A percentile compares a stretch with the other conserved stretches of the same genome.
Conservation (phyloP, 1,140 invertebrate species). For the Drosophila bifasciata region DNA sequence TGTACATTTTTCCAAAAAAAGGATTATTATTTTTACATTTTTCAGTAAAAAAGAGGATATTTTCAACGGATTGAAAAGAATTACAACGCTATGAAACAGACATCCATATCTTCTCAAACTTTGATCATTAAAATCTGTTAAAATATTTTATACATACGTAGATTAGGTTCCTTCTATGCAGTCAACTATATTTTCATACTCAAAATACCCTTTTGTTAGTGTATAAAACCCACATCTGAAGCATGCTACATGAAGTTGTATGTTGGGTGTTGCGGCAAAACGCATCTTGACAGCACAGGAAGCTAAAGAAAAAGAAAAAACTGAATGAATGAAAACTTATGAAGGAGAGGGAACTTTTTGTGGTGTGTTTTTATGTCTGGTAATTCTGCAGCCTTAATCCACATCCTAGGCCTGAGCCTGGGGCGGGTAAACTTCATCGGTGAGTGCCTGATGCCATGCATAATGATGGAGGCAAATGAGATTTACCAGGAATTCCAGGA, state of each 20-base stretch:
- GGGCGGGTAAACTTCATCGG: slow-evolving; percentile 56
- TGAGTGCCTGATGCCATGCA: slow-evolving; percentile 43
- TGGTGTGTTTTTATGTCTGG: slow-evolving; percentile 11
- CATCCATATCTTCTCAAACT: no score
- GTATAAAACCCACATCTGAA: slow-evolving; percentile 17
- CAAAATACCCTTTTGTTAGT: no score
- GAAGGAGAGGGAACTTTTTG: slow-evolving; percentile 39
- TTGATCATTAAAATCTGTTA: no score
- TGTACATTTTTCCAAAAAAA: no score
- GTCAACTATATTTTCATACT: no score
- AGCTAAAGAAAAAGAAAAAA: slow-evolving; percentile 26
- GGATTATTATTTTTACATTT: no score
- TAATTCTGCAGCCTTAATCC: slow-evolving; percentile 35
- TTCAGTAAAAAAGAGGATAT: no score
- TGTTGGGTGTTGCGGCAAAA: slow-evolving; percentile 62
- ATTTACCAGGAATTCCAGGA: slow-evolving; percentile 28
- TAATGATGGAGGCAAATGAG: slow-evolving; percentile 52
- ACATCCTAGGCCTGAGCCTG: slow-evolving; percentile 25
- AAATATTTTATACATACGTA: no score
- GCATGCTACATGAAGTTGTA: slow-evolving; percentile 54
- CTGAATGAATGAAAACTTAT: slow-evolving; percentile 72
- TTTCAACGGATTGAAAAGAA: no score
- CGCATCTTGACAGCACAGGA: slow-evolving; percentile 62
- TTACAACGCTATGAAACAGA: no score
- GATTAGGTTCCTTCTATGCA: no score